A percentile compares a stretch with the other conserved stretches of the same genome.
Conservation (phyloP, 2,797 vertebrate genomes). For the Pogonophryne albipinna region DNA sequence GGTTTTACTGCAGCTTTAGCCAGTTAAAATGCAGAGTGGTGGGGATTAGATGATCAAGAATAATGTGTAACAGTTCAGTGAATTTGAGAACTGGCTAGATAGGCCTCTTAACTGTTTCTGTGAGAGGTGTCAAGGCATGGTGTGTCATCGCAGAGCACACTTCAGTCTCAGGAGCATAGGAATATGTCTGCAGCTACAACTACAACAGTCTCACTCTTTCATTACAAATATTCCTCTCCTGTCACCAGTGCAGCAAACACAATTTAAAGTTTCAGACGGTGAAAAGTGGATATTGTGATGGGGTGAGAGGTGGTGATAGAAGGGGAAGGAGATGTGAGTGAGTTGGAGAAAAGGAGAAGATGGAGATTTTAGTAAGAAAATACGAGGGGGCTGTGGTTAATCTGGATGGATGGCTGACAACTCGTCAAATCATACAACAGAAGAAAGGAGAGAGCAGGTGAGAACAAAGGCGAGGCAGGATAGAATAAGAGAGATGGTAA, state of each 20-base stretch:
- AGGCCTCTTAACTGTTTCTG: constrained; percentile 39
- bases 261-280: constrained; percentile 46
- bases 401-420: constrained; percentile 55
- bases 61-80: constrained; percentile 54
- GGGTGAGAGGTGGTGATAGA: constrained; percentile 45
- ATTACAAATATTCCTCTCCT: constrained; percentile 27
- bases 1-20: constrained; percentile 53
- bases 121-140: constrained; percentile 31
- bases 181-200: constrained; percentile 32
- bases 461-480: constrained; percentile 13
- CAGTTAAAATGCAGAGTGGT: constrained; percentile 48
- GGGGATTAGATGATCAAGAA: constrained; percentile 54
- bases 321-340: constrained; percentile 6
- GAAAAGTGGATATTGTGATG: constrained; percentile 30
- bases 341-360: constrained; percentile 16
- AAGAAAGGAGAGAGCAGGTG: constrained; percentile 16
- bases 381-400: constrained; percentile 35
- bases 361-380: constrained; percentile 48
- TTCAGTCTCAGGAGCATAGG: constrained; percentile 8
- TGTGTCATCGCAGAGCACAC: not conserved
- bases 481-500: constrained; percentile 2
- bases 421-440: constrained; percentile 25
- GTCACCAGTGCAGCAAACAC: constrained; percentile 43
- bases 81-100: constrained; percentile 36
- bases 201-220: constrained; percentile 25